Evolutionary conservation across 92 coral and sea anemone genomes (phyloP).

Genomic region (Siderastrea radians): DNA sequence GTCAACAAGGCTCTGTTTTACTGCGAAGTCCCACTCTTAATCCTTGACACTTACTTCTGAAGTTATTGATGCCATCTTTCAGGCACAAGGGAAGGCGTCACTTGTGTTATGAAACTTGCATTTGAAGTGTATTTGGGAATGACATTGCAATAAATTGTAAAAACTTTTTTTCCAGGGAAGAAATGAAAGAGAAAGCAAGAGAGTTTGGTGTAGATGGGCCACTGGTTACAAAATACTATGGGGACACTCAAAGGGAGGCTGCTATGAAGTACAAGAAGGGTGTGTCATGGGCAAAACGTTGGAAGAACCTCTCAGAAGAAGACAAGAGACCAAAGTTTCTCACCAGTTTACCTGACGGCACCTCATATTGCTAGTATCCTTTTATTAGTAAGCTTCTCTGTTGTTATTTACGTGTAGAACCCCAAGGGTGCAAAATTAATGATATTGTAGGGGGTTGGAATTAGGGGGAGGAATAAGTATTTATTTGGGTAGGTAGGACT

Average conservation of each 20-base stretch:
- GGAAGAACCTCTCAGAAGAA: constrained; percentile 78
- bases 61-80: too few relatives aligned
- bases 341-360: constrained; percentile 90
- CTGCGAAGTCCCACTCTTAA: too few relatives aligned
- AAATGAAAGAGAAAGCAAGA: constrained; percentile 79
- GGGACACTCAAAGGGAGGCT: constrained; percentile 88
- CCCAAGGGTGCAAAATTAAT: too few relatives aligned
- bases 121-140: neutral
- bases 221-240: constrained; percentile 82
- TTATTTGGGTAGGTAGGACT: too few relatives aligned
- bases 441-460: too few relatives aligned
- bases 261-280: constrained; percentile 89
- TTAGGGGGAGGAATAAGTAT: too few relatives aligned
- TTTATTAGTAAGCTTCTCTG: too few relatives aligned
- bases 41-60: too few relatives aligned
- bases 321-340: constrained; percentile 85
- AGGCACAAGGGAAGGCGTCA: too few relatives aligned
- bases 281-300: constrained; percentile 90
- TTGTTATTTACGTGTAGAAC: too few relatives aligned
- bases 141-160: neutral
- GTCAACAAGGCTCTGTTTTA: too few relatives aligned
- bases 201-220: constrained; percentile 88
- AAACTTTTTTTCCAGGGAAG: constrained; percentile 61
- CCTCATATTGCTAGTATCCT: constrained; percentile 97
- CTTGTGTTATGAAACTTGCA: too few relatives aligned